Base-by-base conservation (phyloP, 2,888 invertebrate genomes). In the Kryphioiulus occultus region DNA sequence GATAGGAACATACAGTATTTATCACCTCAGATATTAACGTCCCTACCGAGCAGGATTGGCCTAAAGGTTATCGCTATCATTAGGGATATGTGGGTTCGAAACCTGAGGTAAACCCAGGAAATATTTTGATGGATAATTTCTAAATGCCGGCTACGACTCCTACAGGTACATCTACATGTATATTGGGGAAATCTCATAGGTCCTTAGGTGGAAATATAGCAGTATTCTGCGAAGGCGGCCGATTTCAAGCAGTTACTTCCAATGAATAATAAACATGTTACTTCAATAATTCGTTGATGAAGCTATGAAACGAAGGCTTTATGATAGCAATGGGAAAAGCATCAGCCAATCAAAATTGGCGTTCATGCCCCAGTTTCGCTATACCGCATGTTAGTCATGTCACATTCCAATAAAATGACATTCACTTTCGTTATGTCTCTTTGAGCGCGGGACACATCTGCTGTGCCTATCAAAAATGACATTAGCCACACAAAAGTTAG, bases 391-490 rank as follows among this genome's bases (percentile, higher is more conserved):
- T 32, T 30, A 32, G 30, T 12, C 30, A 78, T 78, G 78, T 15
- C 30, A 30, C 30, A 32, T 78, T 78, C 78, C 26, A 78, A 78
- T 78, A 78, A 30, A 78, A 78, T 78, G 30, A 9, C 78, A 78
- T 78, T 78, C 30, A 32, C 30, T 32, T 78, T 30, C 78, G 30
- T 30, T 10, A 68, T 22, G 22, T 9, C 59, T 32, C 10, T 30
- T 30, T 17, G 78, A 26, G 30, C 30, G 30, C 15, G 78, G 30
- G 30, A 15, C 78, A 78, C 78, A 78, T 30, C 78, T 78, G 78
- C 30, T 78, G 30, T 17, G 78, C 30, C 78, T 78, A 78, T 78
- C 78, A 78, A 78, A 78, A 78, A 78, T 30, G 78, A 78, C 78
- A 78, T 78, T 30, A 78, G 9, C 78, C 30, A 32, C 26, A 32